Conservation (phyloP, 2,113 vertebrate species). For the Isurus oxyrinchus region DNA sequence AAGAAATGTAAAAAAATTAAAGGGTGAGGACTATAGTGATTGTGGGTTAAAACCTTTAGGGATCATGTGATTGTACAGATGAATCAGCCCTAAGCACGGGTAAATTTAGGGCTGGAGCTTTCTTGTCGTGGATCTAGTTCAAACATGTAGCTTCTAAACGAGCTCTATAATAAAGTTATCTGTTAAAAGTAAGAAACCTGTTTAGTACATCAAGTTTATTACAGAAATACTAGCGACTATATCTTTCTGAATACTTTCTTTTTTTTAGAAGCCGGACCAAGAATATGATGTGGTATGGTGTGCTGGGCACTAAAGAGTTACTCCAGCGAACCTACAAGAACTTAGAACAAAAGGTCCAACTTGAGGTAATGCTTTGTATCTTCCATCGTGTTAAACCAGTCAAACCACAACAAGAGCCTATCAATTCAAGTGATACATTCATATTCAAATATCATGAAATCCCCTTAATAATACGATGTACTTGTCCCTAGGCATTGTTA, state of each 20-base stretch:
- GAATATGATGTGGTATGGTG: conserved; percentile 99
- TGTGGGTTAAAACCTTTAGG: too few relatives aligned
- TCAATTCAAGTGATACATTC: neutral
- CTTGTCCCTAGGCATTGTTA: neutral
- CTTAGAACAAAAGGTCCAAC: conserved; percentile 91
- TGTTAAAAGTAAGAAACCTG: too few relatives aligned
- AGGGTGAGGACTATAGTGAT: too few relatives aligned
- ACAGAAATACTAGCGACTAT: neutral
- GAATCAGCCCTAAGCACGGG: too few relatives aligned
- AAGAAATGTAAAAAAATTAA: too few relatives aligned
- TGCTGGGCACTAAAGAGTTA: conserved; percentile 89
- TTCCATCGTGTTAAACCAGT: neutral
- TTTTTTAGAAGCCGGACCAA: conserved; percentile 84
- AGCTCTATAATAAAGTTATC: too few relatives aligned
- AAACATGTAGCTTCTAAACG: too few relatives aligned
- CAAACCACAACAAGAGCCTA: neutral
- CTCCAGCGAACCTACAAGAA: conserved; percentile 96
- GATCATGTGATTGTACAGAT: too few relatives aligned
- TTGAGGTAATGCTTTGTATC: conserved; percentile 68
- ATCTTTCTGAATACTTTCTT: conserved; percentile 27
- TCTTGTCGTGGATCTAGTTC: too few relatives aligned
- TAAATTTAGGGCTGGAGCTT: too few relatives aligned
- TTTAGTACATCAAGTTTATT: too few relatives aligned
- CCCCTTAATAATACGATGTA: neutral
- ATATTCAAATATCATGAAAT: neutral